Percentiles rank a stretch among this genome's conserved stretches.
These are phyloP conservation scores for Scolopax rusticola DNA, from an alignment of 2,797 vertebrate species.

Conservation along the genomic window DNA sequence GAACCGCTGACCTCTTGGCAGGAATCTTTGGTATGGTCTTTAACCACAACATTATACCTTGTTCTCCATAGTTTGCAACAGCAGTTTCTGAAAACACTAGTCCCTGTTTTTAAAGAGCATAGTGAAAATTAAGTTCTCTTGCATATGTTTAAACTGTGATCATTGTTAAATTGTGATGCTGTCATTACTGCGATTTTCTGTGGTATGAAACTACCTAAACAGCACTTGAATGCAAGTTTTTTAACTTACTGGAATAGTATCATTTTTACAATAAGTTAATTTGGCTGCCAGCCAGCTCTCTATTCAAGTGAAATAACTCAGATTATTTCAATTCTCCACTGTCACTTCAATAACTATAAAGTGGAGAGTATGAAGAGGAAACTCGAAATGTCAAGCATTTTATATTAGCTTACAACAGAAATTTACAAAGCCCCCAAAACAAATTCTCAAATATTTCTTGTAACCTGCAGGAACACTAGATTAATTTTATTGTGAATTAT, in stretches of 20 bases:
- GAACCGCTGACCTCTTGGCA: slow-evolving; percentile 89
- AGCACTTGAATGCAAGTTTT: background rate
- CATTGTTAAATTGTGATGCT: background rate
- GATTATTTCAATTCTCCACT: background rate
- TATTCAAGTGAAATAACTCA: background rate
- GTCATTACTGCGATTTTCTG: background rate
- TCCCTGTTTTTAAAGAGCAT: slow-evolving; percentile 81
- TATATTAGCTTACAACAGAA: background rate
- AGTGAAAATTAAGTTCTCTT: background rate
- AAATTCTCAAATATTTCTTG: background rate
- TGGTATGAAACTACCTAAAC: background rate
- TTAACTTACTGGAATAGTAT: background rate
- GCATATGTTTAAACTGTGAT: background rate
- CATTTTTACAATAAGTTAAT: slow-evolving; percentile 5
- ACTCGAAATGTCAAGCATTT: slow-evolving; percentile 4
- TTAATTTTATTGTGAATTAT: background rate
- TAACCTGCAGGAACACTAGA: background rate
- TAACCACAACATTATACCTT: slow-evolving; percentile 76
- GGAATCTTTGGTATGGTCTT: slow-evolving; percentile 75
- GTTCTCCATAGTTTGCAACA: slow-evolving; percentile 86
- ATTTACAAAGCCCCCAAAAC: background rate
- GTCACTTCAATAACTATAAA: background rate
- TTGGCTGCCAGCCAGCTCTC: background rate
- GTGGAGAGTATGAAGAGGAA: background rate
- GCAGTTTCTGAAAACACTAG: slow-evolving; percentile 91